phyloP scores from a whole-genome alignment of 2,113 vertebrate genomes.

The Takifugu bimaculatus region DNA sequence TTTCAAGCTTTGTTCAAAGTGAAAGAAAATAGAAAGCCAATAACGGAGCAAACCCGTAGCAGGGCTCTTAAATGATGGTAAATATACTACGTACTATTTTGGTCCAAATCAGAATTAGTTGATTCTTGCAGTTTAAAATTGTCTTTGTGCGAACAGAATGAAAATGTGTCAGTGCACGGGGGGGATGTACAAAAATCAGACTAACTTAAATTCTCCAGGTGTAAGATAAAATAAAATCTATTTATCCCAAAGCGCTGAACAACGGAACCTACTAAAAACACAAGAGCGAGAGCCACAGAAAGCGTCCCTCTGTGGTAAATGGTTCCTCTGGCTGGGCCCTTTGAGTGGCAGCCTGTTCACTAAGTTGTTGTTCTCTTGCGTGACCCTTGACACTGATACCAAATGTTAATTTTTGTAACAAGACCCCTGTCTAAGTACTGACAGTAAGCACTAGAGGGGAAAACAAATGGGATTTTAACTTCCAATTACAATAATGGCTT shows the following conservation, averaged over 20 bases:
- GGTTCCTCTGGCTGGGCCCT: slow-evolving; percentile 23
- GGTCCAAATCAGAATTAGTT: too few species aligned
- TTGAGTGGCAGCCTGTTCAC: slow-evolving; percentile 56
- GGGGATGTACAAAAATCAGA: too few species aligned
- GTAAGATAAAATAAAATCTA: too few species aligned
- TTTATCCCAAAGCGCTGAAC: slow-evolving; percentile 17
- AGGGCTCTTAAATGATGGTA: too few species aligned
- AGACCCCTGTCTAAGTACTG: slow-evolving; percentile 40
- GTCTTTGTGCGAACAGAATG: too few species aligned
- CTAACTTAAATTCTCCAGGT: too few species aligned
- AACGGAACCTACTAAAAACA: slow-evolving; percentile 6
- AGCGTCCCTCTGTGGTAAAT: slow-evolving; percentile 12
- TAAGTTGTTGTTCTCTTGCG: slow-evolving; percentile 46
- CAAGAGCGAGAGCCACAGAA: slow-evolving; percentile 9
- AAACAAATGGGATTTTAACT: slow-evolving; percentile 72
- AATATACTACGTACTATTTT: too few species aligned
- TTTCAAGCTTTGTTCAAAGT: not conserved
- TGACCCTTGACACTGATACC: slow-evolving; percentile 56
- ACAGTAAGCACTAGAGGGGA: slow-evolving; percentile 58
- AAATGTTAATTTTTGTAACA: slow-evolving; percentile 62
- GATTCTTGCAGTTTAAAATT: too few species aligned
- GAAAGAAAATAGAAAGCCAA: too few species aligned
- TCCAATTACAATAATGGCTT: slow-evolving; percentile 72
- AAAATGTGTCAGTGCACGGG: too few species aligned
- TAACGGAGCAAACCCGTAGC: too few species aligned